Base-by-base conservation (phyloP, 2,797 vertebrate species). In the Sitta carolinensis region DNA sequence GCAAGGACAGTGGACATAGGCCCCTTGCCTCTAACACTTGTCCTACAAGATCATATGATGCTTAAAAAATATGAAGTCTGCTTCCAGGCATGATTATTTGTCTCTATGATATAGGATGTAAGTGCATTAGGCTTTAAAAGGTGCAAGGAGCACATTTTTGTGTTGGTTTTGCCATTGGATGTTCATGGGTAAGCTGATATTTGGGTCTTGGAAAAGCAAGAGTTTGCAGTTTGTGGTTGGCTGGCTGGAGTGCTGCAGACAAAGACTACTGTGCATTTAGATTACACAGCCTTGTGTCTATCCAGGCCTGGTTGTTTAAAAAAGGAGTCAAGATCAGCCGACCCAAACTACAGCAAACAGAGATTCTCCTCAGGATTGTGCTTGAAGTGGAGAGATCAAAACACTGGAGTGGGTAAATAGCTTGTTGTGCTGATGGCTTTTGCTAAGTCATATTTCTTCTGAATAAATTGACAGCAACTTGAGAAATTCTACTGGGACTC, bases 401-500 rank as follows among this genome's bases (percentile, higher is more conserved):
- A 73, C 80, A 27, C 13, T 34, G 8, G 29, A 30, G 66, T 81
- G 58, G 54, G 57, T 84, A 54, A 94, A 81, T 10, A 50, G 38
- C 55, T 64, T 26, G n/a, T 48, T 67, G 75, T 40, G 50, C 52
- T 82, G 86, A 61, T 76, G 77, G 68, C 70, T 76, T 96, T 45
- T 61, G 47, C 32, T 68, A 30, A 48, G 38, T 80, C 4, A 2
- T 52, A 25, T 86, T 84, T 83, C 63, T 75, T 48, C 76, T 64
- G 76, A 69, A 85, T 79, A 90, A 83, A 85, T 40, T 80, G 68
- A 36, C 83, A 82, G 17, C 63, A 69, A 11, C 47, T 61, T 50
- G 55, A 85, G 34, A 76, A 90, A 73, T 61, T 63, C 80, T 68
- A 0, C 4, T 25, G 72, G 34, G 84, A 61, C 38, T 69, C 22